Conservation (phyloP, 2,797 vertebrate species). For the Scolopax rusticola region DNA sequence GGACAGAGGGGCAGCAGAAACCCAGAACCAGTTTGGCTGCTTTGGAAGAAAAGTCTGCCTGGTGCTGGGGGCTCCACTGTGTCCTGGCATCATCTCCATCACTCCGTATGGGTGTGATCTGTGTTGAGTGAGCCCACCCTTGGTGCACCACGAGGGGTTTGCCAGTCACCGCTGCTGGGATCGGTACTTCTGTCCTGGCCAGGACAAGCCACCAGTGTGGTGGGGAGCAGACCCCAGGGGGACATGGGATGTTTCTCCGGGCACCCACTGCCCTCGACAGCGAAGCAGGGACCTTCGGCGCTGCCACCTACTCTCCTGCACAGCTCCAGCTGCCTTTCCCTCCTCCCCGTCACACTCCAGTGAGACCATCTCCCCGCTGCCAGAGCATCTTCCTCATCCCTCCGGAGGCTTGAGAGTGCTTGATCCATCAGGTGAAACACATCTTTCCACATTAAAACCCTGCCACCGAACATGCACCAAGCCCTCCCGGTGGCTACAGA, state of each 20-base stretch:
- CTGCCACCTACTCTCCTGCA: not conserved
- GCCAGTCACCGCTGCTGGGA: not conserved
- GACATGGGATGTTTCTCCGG: rapidly evolving
- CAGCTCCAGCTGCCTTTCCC: rapidly evolving
- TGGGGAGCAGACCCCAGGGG: no score
- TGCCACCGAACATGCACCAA: rapidly evolving
- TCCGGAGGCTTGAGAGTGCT: not conserved
- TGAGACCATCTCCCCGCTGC: not conserved
- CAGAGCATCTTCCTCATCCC: not conserved
- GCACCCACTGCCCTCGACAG: no score
- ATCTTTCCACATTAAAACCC: not conserved
- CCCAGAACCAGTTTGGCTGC: not conserved
- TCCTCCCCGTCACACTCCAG: not conserved
- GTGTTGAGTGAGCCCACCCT: rapidly evolving
- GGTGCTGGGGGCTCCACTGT: not conserved
- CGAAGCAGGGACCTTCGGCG: not conserved
- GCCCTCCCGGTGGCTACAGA: rapidly evolving
- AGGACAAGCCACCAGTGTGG: rapidly evolving
- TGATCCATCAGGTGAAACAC: not conserved
- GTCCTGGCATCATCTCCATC: not conserved
- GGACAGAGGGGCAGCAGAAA: not conserved
- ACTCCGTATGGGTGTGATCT: no score
- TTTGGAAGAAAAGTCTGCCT: rapidly evolving
- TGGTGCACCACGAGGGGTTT: not conserved
- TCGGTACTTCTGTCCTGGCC: rapidly evolving